These are phyloP conservation scores for Trachelus troglodyta DNA, from an alignment of 2,888 invertebrate species.

Conservation along the genomic window DNA sequence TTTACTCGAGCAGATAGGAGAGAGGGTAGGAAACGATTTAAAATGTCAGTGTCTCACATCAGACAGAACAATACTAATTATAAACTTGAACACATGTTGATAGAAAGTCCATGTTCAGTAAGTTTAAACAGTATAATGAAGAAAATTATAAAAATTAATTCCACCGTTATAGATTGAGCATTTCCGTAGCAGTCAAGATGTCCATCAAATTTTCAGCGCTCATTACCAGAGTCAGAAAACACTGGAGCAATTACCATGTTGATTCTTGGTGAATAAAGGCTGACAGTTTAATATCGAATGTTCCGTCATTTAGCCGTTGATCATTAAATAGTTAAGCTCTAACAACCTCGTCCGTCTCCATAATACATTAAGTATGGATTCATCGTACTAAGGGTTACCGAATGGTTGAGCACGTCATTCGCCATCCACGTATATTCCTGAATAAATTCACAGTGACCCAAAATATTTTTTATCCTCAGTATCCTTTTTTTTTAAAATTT, in stretches of 20 bases:
- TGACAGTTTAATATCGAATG: not conserved
- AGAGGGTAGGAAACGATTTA: not conserved
- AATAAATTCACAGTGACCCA: not conserved
- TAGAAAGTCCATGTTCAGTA: not conserved
- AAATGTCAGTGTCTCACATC: not conserved
- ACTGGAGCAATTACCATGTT: not conserved
- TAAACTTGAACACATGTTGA: not conserved
- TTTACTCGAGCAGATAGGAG: not conserved
- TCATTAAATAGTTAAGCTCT: not conserved
- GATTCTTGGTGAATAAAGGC: not conserved
- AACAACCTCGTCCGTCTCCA: not conserved
- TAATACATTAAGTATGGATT: not conserved
- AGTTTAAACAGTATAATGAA: slow-evolving; percentile 6
- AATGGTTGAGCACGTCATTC: not conserved
- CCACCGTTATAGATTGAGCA: slow-evolving; percentile 53
- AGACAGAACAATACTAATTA: not conserved
- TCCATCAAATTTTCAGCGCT: not conserved
- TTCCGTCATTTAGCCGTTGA: not conserved
- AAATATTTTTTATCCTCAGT: not conserved
- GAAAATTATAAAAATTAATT: slow-evolving; percentile 34
- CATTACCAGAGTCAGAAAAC: not conserved
- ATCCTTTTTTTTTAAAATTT: not conserved
- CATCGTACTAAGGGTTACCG: not conserved
- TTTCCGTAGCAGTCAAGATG: slow-evolving; percentile 38
- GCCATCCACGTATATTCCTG: not conserved